Percentiles rank a stretch among this genome's conserved stretches.
Evolutionary conservation across 2,113 vertebrate species (phyloP).

Genomic region (Platichthys stellatus): DNA sequence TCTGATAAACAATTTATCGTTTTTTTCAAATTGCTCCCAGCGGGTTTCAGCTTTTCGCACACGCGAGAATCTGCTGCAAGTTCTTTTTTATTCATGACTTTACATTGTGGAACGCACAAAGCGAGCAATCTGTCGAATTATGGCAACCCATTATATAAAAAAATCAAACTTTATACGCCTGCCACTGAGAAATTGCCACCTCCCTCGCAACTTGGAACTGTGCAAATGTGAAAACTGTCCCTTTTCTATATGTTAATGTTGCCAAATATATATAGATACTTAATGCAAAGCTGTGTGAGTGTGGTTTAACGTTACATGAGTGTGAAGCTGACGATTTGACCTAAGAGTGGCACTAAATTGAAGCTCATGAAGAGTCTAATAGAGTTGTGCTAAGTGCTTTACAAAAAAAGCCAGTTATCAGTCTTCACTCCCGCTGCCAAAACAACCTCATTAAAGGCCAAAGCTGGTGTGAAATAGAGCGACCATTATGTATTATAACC

Average conservation of each 20-base stretch:
- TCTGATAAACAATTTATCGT: no score
- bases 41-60: no score
- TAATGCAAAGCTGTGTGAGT: not conserved
- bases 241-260: not conserved
- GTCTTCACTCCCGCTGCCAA: constrained; percentile 38
- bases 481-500: constrained; percentile 32
- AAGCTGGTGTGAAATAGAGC: constrained; percentile 40
- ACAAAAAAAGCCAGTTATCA: constrained; percentile 34
- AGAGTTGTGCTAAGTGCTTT: constrained; percentile 34
- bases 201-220: not conserved
- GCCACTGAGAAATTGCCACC: not conserved
- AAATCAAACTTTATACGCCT: not conserved
- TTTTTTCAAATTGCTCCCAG: no score
- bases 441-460: constrained; percentile 52
- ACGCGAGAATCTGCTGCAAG: no score
- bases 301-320: constrained; percentile 11
- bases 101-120: no score
- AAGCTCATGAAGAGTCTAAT: constrained; percentile 21
- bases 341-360: constrained; percentile 32
- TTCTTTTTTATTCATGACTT: no score
- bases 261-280: not conserved
- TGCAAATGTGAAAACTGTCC: not conserved
- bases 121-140: no score
- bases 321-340: constrained; percentile 4
- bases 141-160: no score